Conservation (phyloP, 2,113 vertebrate genomes). For the Alethe diademata region DNA sequence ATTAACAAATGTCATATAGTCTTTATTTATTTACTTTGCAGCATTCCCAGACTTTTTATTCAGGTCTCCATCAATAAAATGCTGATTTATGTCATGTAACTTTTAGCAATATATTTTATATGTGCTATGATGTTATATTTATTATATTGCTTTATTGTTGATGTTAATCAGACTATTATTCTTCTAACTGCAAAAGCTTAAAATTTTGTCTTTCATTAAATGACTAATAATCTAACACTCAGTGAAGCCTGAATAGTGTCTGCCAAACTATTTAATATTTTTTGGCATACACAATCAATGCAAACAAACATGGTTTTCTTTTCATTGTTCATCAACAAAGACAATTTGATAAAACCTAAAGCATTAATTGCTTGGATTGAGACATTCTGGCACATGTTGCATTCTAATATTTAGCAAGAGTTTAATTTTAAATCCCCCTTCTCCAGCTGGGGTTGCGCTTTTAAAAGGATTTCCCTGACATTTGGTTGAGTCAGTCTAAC, state of each 20-base stretch:
- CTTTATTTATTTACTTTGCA: background rate
- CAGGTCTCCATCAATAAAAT: background rate
- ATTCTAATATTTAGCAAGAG: background rate
- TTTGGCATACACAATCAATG: background rate
- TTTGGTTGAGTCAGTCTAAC: background rate
- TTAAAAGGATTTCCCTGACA: background rate
- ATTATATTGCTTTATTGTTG: background rate
- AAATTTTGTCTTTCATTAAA: background rate
- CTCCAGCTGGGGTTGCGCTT: accelerated
- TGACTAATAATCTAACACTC: background rate
- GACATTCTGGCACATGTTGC: background rate
- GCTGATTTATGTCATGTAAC: background rate
- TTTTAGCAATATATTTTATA: background rate
- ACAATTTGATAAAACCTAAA: background rate
- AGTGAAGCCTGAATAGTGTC: background rate
- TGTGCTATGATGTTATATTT: background rate
- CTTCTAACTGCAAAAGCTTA: background rate
- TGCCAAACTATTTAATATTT: background rate
- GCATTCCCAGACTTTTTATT: background rate
- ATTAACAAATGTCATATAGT: background rate
- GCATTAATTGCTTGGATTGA: background rate
- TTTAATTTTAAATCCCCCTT: background rate
- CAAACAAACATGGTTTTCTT: background rate
- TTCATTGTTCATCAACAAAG: background rate
- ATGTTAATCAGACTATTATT: background rate